Conservation (phyloP, 2,113 vertebrate species). For the Mohoua ochrocephala region DNA sequence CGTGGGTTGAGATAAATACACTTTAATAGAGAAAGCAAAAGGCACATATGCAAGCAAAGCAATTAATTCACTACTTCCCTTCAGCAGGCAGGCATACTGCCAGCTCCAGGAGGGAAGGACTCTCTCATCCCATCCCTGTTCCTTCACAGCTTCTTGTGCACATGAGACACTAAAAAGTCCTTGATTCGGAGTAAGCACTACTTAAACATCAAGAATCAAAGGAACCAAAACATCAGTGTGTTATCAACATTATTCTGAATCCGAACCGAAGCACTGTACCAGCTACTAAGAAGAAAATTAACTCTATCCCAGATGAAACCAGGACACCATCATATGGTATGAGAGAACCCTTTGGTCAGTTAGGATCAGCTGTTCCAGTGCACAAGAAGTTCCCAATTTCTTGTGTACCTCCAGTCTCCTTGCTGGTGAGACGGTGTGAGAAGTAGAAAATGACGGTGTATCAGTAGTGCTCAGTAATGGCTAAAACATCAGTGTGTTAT, state of each 20-base stretch:
- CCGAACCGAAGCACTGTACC: neutral
- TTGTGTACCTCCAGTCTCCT: neutral
- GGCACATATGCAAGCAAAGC: neutral
- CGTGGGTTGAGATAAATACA: neutral
- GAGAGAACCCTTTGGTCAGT: neutral
- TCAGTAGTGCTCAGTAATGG: neutral
- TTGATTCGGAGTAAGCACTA: neutral
- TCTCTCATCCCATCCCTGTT: neutral
- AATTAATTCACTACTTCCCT: neutral
- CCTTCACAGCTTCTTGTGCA: neutral
- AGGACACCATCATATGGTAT: neutral
- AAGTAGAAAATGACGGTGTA: rapidly evolving
- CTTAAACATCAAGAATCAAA: neutral
- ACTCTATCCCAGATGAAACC: neutral
- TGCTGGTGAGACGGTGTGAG: neutral
- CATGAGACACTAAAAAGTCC: neutral
- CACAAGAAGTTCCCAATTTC: neutral
- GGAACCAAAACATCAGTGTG: neutral
- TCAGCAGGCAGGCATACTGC: neutral
- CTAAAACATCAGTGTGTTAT: neutral
- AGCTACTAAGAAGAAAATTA: neutral
- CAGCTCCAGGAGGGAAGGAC: neutral
- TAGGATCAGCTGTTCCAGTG: neutral
- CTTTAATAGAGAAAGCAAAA: neutral
- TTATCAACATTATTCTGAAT: neutral